Base-by-base conservation (phyloP, 2,888 invertebrate genomes). In the Mythimna loreyi region DNA sequence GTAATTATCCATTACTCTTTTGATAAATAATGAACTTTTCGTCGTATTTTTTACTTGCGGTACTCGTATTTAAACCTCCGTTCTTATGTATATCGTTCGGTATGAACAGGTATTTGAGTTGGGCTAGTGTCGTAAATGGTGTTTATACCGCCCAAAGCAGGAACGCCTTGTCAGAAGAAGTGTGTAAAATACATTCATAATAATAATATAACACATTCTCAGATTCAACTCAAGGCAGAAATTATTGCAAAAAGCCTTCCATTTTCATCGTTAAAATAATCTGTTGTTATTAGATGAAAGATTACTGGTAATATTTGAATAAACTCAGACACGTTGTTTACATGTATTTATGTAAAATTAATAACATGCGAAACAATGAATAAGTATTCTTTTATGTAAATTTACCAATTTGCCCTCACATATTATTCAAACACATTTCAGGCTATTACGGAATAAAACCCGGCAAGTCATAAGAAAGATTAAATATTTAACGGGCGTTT, bases 1-100 rank as follows among this genome's bases (percentile, higher is more conserved):
- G 45, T 50, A 47, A 36, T 45, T 30, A 62, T 65, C 58, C 23
- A 53, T 67, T 28, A 56, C 55, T 43, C 19, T 62, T n/a, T 61
- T 43, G 30, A 67, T 56, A 75, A 60, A 59, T 62, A 36, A 53
- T 45, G 57, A 43, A 50, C 23, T 49, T 55, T 63, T 28, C 52
- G 50, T 53, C 63, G 0, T 64, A 36, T 13, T 62, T 6, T 23
- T 58, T 30, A 61, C 25, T 50, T 23, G 50, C 19, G 16, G 40
- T 21, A 62, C 21, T 61, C 21, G 9, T 50, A 13, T 56, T 0
- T 53, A 25, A 7, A 56, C n/a, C n/a, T n/a, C n/a, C n/a, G n/a
- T n/a, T n/a, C n/a, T n/a, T n/a, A n/a, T n/a, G n/a, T n/a, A n/a
- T 21, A 73, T 60, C 28, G 60, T 56, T 45, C 16, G 78, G 25